A percentile compares a stretch with the other conserved stretches of the same genome.
Conservation (phyloP, 2,113 vertebrate genomes). For the Tangachromis dhanisi region DNA sequence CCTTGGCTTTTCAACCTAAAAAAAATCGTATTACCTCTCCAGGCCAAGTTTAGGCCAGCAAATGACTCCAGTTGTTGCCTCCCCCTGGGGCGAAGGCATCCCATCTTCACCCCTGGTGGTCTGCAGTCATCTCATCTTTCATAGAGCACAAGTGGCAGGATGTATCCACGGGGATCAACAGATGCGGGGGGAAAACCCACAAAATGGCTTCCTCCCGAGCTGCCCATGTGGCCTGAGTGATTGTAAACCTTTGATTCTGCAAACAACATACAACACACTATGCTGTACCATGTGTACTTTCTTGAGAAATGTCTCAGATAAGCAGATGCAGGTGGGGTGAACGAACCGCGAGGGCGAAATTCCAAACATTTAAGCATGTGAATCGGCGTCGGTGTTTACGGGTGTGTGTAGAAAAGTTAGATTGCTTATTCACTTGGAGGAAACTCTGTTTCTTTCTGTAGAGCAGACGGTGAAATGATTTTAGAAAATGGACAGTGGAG, state of each 20-base stretch:
- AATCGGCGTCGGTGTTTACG: neutral
- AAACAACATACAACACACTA: neutral
- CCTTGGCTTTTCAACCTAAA: neutral
- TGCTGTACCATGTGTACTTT: neutral
- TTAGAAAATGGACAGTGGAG: neutral
- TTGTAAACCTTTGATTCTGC: constrained; percentile 13
- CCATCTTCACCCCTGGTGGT: constrained; percentile 56
- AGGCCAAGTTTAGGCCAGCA: constrained; percentile 47
- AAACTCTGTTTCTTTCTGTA: neutral
- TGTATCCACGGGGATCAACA: constrained; percentile 45
- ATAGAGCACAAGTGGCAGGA: constrained; percentile 49
- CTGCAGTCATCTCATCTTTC: constrained; percentile 66
- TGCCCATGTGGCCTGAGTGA: constrained; percentile 8
- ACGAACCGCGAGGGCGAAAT: fast-evolving
- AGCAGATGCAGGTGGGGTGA: neutral
- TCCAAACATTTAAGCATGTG: neutral
- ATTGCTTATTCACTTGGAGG: constrained; percentile 15
- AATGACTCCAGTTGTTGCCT: constrained; percentile 54
- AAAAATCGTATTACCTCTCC: constrained; percentile 32
- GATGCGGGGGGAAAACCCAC: constrained; percentile 43
- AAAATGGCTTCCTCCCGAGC: constrained; percentile 36
- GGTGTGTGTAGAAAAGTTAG: constrained; percentile 1
- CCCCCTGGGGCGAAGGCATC: constrained; percentile 26
- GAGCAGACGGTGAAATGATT: neutral
- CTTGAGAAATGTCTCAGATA: neutral